These are phyloP conservation scores for Asbolus verrucosus DNA, from an alignment of 1,140 invertebrate genomes.

Conservation along the genomic window DNA sequence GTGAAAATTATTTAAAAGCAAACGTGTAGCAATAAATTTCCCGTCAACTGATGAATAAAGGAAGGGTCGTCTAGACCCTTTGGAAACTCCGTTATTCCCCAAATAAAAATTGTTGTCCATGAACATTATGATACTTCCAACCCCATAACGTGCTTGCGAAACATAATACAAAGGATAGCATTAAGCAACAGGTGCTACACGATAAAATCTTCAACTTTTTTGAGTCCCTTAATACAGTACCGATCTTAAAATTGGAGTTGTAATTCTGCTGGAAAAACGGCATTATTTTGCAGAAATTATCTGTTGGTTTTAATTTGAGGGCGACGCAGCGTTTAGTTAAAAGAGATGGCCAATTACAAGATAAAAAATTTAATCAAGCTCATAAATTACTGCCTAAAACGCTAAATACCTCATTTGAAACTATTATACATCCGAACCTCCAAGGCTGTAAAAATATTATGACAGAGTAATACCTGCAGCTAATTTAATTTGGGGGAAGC, in stretches of 20 bases:
- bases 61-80: no score
- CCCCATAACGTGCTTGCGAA: slow-evolving; percentile 11
- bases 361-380: slow-evolving; percentile 32
- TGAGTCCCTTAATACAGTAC: background rate
- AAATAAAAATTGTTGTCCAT: slow-evolving; percentile 14
- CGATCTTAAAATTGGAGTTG: background rate
- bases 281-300: no score
- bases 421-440: slow-evolving; percentile 43
- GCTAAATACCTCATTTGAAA: slow-evolving; percentile 47
- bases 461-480: slow-evolving; percentile 50
- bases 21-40: no score
- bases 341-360: slow-evolving; percentile 11
- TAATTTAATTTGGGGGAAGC: slow-evolving; percentile 51
- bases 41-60: no score
- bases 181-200: slow-evolving; percentile 36
- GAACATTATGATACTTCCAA: slow-evolving; percentile 29
- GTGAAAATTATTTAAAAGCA: no score
- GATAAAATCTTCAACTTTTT: slow-evolving; percentile 20
- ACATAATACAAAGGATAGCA: slow-evolving; percentile 26
- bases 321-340: background rate
- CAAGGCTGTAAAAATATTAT: slow-evolving; percentile 51
- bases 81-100: no score
- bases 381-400: slow-evolving; percentile 30
- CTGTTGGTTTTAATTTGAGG: slow-evolving; percentile 2
- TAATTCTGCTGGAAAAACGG: background rate